Conservation (phyloP, 2,888 invertebrate species). For the Hypsopygia costalis region DNA sequence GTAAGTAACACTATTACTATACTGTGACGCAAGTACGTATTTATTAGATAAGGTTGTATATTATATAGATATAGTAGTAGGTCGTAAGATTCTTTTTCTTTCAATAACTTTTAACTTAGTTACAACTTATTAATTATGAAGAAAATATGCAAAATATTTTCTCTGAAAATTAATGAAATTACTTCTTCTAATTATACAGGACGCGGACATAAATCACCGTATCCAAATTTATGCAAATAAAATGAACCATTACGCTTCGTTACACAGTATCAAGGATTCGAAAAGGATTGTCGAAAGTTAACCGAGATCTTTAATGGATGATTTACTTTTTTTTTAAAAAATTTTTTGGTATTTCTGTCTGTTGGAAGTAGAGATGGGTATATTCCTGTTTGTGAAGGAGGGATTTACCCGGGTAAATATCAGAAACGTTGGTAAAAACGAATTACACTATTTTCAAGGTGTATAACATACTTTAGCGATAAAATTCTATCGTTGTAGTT, state of each 20-base stretch:
- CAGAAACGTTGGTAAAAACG: no score
- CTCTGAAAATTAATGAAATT: conserved; percentile 25
- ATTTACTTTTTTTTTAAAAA: conserved; percentile 47
- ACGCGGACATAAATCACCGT: conserved; percentile 53
- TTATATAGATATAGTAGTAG: no score
- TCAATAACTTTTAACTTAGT: neutral
- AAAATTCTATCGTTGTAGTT: no score
- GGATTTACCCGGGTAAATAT: no score
- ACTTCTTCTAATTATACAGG: conserved; percentile 50
- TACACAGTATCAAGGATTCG: conserved; percentile 59
- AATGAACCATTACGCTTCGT: conserved; percentile 69
- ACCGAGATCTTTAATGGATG: conserved; percentile 44
- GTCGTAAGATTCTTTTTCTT: neutral
- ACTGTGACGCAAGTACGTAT: no score
- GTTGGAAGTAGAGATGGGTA: no score
- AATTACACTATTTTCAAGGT: no score
- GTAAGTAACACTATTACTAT: no score
- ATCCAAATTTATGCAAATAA: conserved; percentile 73
- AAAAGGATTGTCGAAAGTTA: conserved; percentile 59
- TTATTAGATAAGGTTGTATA: no score
- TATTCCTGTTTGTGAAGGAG: no score
- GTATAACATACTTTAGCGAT: no score
- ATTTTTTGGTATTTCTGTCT: no score
- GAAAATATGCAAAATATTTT: conserved; percentile 16
- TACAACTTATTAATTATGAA: conserved; percentile 10